Evolutionary conservation across 2,113 vertebrate species (phyloP), one percentile per base, ranked within the genome.

Genomic region (Irena cyanogastra): DNA sequence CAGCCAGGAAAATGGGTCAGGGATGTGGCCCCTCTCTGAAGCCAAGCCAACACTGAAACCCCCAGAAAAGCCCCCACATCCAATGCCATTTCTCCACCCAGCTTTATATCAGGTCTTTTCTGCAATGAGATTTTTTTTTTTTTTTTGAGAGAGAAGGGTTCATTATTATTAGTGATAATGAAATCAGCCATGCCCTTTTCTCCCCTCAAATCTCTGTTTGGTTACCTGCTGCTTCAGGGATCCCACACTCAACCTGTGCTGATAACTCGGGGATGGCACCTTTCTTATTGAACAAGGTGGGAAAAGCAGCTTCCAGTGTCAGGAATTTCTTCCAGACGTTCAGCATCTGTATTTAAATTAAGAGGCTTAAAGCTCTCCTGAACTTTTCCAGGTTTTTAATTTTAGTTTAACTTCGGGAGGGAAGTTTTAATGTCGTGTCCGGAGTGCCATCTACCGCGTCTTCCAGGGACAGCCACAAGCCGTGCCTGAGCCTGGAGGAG

Each of bases 261-360:
- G 95, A 82, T 94, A 92, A 91, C 53, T 70, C 4, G 0, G 52
- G 83, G 27, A 63, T 53, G 44, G 88, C 65, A 68, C 89, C 69
- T 91, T 91, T 86, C 84, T 87, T 47, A 91, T 93, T 95, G 80
- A 92, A 13, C 37, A 11, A 90, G 77, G 70, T 75, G 76, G 92
- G 63, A 74, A 95, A 96, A 96, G 88, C 90, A 72, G 90, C 96
- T 96, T 96, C 95, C 53, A 84, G 92, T 90, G 88, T 92, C 90
- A 97, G 92, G 86, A 96, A 87, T 94, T 96, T 94, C 94, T 91
- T 57, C 93, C 90, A 95, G 88, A 87, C 61, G 10, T 64, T 96
- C 92, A 88, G 82, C 92, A 93, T 94, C 93, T 78, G 83, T 90
- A 84, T 96, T 97, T 96, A 97, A 96, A 96, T 95, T 97, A 97